A percentile compares a stretch with the other conserved stretches of the same genome.
phyloP scores from a whole-genome alignment of 2,113 vertebrate species.

The Chamaea fasciata region DNA sequence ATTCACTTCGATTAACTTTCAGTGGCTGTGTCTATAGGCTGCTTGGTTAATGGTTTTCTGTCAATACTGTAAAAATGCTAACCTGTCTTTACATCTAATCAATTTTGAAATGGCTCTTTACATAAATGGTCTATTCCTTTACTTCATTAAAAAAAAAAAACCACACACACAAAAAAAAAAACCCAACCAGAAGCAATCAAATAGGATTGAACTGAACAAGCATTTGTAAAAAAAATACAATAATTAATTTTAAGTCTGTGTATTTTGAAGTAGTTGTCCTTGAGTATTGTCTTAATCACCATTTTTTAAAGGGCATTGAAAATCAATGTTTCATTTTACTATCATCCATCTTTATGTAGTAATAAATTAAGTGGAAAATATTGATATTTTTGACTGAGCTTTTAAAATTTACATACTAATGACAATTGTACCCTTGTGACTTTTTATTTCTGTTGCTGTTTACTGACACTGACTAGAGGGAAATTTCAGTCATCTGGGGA shows the following conservation, averaged over 20 bases:
- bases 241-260: slow-evolving; percentile 80
- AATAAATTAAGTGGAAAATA: slow-evolving; percentile 97
- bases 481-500: slow-evolving; percentile 20
- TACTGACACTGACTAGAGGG: slow-evolving; percentile 39
- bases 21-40: slow-evolving; percentile 57
- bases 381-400: slow-evolving; percentile 83
- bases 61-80: slow-evolving; percentile 79
- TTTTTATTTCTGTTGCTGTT: slow-evolving; percentile 65
- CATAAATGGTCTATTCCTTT: slow-evolving; percentile 57
- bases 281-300: slow-evolving; percentile 77
- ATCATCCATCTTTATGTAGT: slow-evolving; percentile 95
- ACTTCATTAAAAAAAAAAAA: slow-evolving; percentile 61
- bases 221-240: slow-evolving; percentile 33
- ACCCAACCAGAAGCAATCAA: slow-evolving; percentile 48
- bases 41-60: slow-evolving; percentile 74
- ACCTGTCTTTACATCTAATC: slow-evolving; percentile 75
- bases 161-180: not conserved
- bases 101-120: slow-evolving; percentile 69
- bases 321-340: slow-evolving; percentile 84
- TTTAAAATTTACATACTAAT: slow-evolving; percentile 94
- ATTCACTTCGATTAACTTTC: slow-evolving; percentile 71
- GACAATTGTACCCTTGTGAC: slow-evolving; percentile 79
- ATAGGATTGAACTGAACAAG: slow-evolving; percentile 54
- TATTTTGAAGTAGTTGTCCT: slow-evolving; percentile 81
- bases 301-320: slow-evolving; percentile 86